Evolutionary conservation across 2,888 invertebrate genomes (phyloP).

Genomic region (Habrosyne pyritoides): DNA sequence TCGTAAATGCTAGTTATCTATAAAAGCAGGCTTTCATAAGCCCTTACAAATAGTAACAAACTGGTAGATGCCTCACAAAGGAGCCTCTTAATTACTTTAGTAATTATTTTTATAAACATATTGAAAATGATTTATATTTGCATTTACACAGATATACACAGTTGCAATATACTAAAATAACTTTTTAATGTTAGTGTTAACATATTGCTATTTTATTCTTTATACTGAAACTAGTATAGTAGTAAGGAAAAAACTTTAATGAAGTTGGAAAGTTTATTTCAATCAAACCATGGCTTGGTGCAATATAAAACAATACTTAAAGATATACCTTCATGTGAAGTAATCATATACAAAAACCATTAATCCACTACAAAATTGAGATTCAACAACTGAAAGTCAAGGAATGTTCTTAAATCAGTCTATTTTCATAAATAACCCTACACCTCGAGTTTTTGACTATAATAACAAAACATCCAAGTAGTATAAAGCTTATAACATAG

Average conservation of each 20-base stretch:
- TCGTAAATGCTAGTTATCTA: not conserved
- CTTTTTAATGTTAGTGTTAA: not conserved
- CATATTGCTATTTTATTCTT: slow-evolving; percentile 1
- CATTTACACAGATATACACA: slow-evolving; percentile 4
- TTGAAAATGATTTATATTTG: slow-evolving; percentile 6
- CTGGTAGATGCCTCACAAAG: not conserved
- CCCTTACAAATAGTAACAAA: not conserved
- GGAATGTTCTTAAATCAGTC: slow-evolving; percentile 44
- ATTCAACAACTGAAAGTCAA: slow-evolving; percentile 8
- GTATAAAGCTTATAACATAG: not conserved
- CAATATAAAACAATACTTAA: not conserved
- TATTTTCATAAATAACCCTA: slow-evolving; percentile 16
- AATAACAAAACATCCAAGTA: not conserved
- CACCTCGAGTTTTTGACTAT: not conserved
- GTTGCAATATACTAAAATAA: slow-evolving; percentile 10
- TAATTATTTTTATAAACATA: slow-evolving; percentile 9
- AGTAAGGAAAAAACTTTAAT: not conserved
- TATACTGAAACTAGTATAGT: not conserved
- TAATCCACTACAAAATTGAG: not conserved
- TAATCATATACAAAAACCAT: not conserved
- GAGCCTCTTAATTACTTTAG: not conserved
- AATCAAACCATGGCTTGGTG: not conserved
- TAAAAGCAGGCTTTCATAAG: not conserved
- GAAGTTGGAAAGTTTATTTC: not conserved
- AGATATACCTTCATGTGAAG: not conserved